These are phyloP conservation scores for Eulemur macaco DNA, from an alignment of 2,113 vertebrate species.

Conservation along the genomic window DNA sequence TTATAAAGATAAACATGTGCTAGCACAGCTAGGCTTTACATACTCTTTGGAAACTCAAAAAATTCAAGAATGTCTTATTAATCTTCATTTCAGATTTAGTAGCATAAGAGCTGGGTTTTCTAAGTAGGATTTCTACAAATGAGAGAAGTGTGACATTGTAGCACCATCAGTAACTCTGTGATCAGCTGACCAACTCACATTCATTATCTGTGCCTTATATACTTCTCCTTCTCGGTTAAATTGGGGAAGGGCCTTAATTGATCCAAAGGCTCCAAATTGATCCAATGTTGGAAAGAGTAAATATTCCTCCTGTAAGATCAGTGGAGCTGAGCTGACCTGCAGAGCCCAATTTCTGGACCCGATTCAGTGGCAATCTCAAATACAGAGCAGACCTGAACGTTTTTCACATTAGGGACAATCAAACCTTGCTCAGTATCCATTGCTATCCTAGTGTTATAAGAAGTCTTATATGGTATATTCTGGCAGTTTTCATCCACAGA, in stretches of 20 bases:
- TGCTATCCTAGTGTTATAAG: conserved; percentile 91
- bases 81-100: conserved; percentile 92
- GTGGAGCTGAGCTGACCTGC: conserved; percentile 89
- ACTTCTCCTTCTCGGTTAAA: conserved; percentile 90
- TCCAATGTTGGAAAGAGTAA: conserved; percentile 97
- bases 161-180: conserved; percentile 97
- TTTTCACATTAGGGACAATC: conserved; percentile 92
- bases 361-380: conserved; percentile 93
- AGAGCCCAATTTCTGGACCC: conserved; percentile 90
- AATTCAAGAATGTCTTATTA: conserved; percentile 51
- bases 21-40: conserved; percentile 64
- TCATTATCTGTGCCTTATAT: conserved; percentile 92
- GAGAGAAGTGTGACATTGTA: conserved; percentile 97
- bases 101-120: conserved; percentile 95
- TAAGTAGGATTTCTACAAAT: conserved; percentile 95
- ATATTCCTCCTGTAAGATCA: conserved; percentile 94
- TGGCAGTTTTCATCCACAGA: conserved; percentile 93
- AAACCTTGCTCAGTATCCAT: conserved; percentile 92
- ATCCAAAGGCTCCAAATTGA: conserved; percentile 95
- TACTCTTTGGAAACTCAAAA: conserved; percentile 59
- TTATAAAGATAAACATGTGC: conserved; percentile 48
- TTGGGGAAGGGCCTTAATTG: conserved; percentile 93
- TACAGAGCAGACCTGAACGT: conserved; percentile 91
- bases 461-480: conserved; percentile 95
- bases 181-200: conserved; percentile 97